Base-by-base conservation (phyloP, 23 tunicate genomes). In the Halocynthia roretzi region DNA sequence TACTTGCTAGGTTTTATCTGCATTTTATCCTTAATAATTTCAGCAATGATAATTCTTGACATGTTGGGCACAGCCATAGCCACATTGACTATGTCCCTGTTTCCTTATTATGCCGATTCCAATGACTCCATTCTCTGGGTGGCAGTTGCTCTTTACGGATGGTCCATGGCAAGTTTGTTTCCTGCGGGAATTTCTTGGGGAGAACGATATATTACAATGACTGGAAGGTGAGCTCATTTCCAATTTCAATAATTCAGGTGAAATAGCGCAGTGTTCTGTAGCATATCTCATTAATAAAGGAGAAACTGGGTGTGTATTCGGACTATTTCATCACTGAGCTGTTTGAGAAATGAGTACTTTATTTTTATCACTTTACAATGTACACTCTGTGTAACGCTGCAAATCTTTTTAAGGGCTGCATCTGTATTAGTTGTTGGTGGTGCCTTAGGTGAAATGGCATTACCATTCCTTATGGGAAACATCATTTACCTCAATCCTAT, bases 141-240 rank as follows among this genome's bases (percentile, higher is more conserved):
- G 7, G 87, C 83, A 8, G 81, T 83, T 15, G 77, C 72, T 11
- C 9, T 88, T 8, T 88, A 83, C 79, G 95, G 95, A 8, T 64
- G 86, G 81, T 88, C 95, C 8, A 88, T 88, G 80, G 95, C 95
- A 51, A 88, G 95, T 71, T 84, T 83, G 44, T 88, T 88, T 88
- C 95, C 95, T 19, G 54, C 87, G 12, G 95, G 95, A 8, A 66
- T 88, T 14, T 80, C 95, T 6, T 88, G 86, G 86, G 95, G 87
- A 9, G 95, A 88, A 70, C 87, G 83, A 44, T 88, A 88, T 62
- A 88, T 88, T 40, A 88, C 95, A 15, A 64, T 88, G 12, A 88
- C 82, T 66, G 95, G 87, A 44, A 87, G 54, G 86, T 82, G 52
- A 82, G 80, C 44, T 31, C 44, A 31, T 31, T 31, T 31, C 44